Percentiles rank a stretch among this genome's conserved stretches.
Evolutionary conservation across 2,113 vertebrate species (phyloP).

Genomic region (Anthoscopus minutus): DNA sequence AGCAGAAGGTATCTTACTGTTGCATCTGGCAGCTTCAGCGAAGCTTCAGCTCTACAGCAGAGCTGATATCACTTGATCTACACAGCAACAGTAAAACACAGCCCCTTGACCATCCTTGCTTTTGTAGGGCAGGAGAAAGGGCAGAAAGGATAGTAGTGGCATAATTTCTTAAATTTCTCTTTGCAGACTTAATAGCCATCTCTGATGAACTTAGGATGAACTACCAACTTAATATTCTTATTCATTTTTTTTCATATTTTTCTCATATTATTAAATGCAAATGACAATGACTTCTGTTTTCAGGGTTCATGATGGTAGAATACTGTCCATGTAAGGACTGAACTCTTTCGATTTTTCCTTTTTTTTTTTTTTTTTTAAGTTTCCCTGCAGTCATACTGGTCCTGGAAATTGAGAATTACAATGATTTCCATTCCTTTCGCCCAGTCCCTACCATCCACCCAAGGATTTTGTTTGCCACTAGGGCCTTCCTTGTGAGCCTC

Average conservation of each 20-base stretch:
- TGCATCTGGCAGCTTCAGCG: neutral
- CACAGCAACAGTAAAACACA: neutral
- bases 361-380: no score
- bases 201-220: neutral
- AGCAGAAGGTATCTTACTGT: neutral
- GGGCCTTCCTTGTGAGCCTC: neutral
- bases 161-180: neutral
- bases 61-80: neutral
- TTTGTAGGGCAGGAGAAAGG: neutral
- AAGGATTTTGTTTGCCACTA: neutral
- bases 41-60: neutral
- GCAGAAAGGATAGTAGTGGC: neutral
- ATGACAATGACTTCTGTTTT: neutral
- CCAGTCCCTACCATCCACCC: neutral
- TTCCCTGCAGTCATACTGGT: neutral
- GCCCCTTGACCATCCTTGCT: neutral
- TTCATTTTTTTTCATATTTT: fast-evolving
- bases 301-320: neutral
- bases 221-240: neutral
- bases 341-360: neutral
- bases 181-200: neutral
- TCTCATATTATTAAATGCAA: neutral
- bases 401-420: neutral
- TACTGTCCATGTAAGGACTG: neutral
- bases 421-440: neutral